A percentile compares a stretch with the other conserved stretches of the same genome.
These are phyloP conservation scores for Nymphalis polychloros DNA, from an alignment of 2,888 invertebrate species.

Conservation along the genomic window DNA sequence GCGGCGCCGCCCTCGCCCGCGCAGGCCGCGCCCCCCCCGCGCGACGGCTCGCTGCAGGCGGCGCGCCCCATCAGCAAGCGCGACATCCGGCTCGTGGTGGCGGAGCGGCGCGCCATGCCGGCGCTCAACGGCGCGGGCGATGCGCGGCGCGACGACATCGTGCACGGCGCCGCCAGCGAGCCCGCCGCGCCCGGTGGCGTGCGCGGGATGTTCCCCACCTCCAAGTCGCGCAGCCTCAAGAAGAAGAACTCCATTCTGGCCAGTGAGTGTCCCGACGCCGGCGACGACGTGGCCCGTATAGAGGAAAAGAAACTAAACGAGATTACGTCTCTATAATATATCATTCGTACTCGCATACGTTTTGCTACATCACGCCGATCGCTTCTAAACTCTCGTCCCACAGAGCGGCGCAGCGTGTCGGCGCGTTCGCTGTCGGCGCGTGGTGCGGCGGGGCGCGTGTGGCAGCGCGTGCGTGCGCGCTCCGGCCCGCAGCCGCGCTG, in stretches of 20 bases:
- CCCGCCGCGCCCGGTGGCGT: conserved; percentile 45
- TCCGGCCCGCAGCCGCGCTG: conserved; percentile 50
- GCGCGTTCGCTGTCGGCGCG: conserved; percentile 54
- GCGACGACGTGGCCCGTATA: too few relatives aligned
- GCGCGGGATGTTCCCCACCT: conserved; percentile 80
- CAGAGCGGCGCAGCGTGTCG: conserved; percentile 59
- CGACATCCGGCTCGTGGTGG: conserved; percentile 64
- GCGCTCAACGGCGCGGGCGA: conserved; percentile 54
- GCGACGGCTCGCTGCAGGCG: conserved; percentile 57
- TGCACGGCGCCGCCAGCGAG: conserved; percentile 25
- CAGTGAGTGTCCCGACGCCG: conserved; percentile 75
- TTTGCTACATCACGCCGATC: too few relatives aligned
- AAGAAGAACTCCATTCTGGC: conserved; percentile 88
- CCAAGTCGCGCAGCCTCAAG: conserved; percentile 84
- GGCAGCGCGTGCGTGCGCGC: conserved; percentile 55
- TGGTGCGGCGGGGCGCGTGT: conserved; percentile 56
- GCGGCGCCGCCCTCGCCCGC: conserved; percentile 35
- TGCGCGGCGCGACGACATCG: conserved; percentile 43
- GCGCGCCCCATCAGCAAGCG: conserved; percentile 67
- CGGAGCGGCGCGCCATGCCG: conserved; percentile 57
- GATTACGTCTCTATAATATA: too few relatives aligned
- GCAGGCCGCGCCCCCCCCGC: conserved; percentile 43
- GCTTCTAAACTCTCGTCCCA: too few relatives aligned
- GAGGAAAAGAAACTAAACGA: too few relatives aligned
- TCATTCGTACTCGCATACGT: too few relatives aligned